These are phyloP conservation scores for Rhinichthys klamathensis DNA, from an alignment of 2,113 vertebrate genomes.

Conservation along the genomic window DNA sequence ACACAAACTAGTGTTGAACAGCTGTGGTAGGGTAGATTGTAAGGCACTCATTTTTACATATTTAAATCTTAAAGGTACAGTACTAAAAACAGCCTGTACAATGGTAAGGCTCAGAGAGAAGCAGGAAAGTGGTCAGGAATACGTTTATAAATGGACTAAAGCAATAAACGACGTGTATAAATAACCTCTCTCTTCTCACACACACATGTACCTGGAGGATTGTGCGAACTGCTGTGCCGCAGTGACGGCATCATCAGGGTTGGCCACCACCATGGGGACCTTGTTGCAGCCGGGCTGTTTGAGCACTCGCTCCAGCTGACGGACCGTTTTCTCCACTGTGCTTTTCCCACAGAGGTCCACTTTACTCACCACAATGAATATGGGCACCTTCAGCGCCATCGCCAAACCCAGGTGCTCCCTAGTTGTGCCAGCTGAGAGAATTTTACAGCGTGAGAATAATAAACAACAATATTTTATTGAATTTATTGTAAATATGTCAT, in stretches of 20 bases:
- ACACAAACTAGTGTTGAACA: not conserved
- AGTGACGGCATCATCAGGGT: slow-evolving; percentile 89
- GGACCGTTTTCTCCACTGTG: slow-evolving; percentile 89
- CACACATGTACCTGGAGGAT: slow-evolving; percentile 83
- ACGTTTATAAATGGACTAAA: not conserved
- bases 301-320: slow-evolving; percentile 90
- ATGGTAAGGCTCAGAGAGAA: not conserved
- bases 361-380: slow-evolving; percentile 96
- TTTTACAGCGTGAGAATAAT: slow-evolving; percentile 10
- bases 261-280: slow-evolving; percentile 86
- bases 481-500: not conserved
- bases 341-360: slow-evolving; percentile 89
- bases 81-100: not conserved
- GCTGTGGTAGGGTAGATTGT: not conserved
- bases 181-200: not conserved
- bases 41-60: not conserved
- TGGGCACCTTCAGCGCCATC: slow-evolving; percentile 95
- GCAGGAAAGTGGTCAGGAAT: not conserved
- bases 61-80: not conserved
- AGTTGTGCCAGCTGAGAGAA: slow-evolving; percentile 85
- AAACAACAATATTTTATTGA: no score
- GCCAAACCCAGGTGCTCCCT: slow-evolving; percentile 94
- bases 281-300: slow-evolving; percentile 97
- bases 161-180: not conserved
- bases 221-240: slow-evolving; percentile 95